These are phyloP conservation scores for Synodontis membranacea DNA, from an alignment of 2,113 vertebrate species.

Conservation along the genomic window DNA sequence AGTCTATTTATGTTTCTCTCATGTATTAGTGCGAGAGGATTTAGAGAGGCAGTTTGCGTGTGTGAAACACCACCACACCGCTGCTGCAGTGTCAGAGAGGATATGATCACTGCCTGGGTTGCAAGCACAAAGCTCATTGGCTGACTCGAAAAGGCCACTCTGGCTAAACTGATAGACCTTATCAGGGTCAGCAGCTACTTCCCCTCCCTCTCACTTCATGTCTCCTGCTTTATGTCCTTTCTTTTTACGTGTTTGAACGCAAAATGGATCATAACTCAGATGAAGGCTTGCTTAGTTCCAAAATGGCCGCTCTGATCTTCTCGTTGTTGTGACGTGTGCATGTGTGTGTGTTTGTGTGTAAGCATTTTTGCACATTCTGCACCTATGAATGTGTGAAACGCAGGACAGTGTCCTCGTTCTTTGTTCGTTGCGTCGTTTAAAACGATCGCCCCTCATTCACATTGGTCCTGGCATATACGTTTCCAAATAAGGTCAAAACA, in stretches of 20 bases:
- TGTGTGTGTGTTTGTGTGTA: constrained; percentile 42
- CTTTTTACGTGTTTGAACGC: constrained; percentile 3
- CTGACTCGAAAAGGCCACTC: constrained; percentile 25
- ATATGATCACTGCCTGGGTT: constrained; percentile 32
- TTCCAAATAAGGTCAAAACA: constrained; percentile 76
- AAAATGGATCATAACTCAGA: background rate
- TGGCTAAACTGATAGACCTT: constrained; percentile 73
- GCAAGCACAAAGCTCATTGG: constrained; percentile 39
- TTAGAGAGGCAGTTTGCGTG: background rate
- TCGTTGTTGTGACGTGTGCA: constrained; percentile 20
- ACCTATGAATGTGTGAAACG: constrained; percentile 26
- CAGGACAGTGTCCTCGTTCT: constrained; percentile 12
- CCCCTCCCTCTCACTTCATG: constrained; percentile 61
- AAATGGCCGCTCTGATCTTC: background rate
- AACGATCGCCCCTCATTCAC: constrained; percentile 17
- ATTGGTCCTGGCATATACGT: constrained; percentile 45
- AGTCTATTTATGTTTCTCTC: background rate
- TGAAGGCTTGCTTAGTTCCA: background rate
- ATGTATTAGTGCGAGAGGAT: background rate
- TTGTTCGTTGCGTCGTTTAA: constrained; percentile 16
- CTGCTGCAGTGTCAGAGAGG: constrained; percentile 22
- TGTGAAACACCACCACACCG: background rate
- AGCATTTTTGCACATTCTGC: background rate
- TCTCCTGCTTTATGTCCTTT: constrained; percentile 10
- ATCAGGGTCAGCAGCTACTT: constrained; percentile 72